Conservation (phyloP, 2,797 vertebrate species). For the Acanthiza pusilla region DNA sequence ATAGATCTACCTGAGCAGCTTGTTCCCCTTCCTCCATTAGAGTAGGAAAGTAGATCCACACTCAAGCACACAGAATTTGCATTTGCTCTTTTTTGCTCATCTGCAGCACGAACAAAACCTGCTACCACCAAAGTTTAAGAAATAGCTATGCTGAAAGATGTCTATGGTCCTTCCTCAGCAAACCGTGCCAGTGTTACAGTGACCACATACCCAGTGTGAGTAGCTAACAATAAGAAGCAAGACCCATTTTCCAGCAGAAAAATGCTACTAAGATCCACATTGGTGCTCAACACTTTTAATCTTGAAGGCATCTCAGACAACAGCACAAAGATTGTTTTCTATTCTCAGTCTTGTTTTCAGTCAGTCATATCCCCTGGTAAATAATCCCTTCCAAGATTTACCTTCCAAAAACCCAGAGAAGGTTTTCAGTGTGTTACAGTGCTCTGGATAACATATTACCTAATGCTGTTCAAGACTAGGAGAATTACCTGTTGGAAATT, state of each 20-base stretch:
- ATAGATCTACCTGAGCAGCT: background rate
- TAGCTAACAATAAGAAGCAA: background rate
- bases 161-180: background rate
- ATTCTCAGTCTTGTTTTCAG: background rate
- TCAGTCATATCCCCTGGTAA: background rate
- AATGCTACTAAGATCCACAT: background rate
- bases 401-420: slow-evolving; percentile 3
- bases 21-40: background rate
- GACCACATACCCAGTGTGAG: background rate
- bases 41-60: background rate
- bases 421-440: background rate
- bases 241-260: background rate
- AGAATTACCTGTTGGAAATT: slow-evolving; percentile 64
- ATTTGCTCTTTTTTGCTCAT: background rate
- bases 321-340: background rate
- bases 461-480: slow-evolving; percentile 22
- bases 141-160: background rate
- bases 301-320: background rate
- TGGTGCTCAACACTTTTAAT: background rate
- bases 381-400: background rate
- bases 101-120: background rate
- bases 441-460: background rate
- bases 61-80: background rate
- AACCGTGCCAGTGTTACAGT: background rate
- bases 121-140: background rate